Base-by-base conservation (phyloP, 2,797 vertebrate species). In the Microctenopoma lineatum region DNA sequence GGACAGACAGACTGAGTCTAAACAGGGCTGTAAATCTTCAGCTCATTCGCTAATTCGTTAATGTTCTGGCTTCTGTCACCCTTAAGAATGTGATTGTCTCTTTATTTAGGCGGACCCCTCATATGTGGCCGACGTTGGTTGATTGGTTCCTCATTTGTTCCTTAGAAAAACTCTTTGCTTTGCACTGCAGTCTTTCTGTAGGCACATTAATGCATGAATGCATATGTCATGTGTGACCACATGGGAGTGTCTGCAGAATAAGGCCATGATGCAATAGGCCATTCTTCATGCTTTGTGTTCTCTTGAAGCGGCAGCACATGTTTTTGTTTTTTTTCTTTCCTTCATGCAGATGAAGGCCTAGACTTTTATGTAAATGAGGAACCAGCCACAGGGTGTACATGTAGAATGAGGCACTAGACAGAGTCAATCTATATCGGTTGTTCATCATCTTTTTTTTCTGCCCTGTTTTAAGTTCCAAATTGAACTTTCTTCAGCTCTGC, bases 291-390 rank as follows among this genome's bases (percentile, higher is more conserved):
- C 87, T 85, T 84, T 78, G 79, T 87, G 80, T 89, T 89, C 80
- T 84, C 84, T 84, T 75, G 69, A 70, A 90, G 85, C 80, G 73
- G 83, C 73, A 79, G 85, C 81, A 71, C 84, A 75, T 81, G 65
- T 76, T 72, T 78, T 66, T 46, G 80, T 78, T 72, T 62, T 65
- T 75, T 65, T 65, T 57, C n/a, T 44, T 54, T 57, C 50, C 62
- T 90, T 89, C 89, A 86, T 92, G 21, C 90, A 92, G 90, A 93
- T 90, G 86, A 92, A 90, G 90, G 84, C 84, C 71, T 66, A 77
- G 90, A 91, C 88, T 93, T 92, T 92, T 92, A 93, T 94, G 92
- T 90, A 92, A 93, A 94, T 93, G 85, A 91, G 87, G 77, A 81
- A 83, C 75, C 86, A 89, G 89, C 90, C 92, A 93, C 83, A 79